These are phyloP conservation scores for Cephalopterus ornatus DNA, from an alignment of 2,113 vertebrate genomes.

Conservation along the genomic window DNA sequence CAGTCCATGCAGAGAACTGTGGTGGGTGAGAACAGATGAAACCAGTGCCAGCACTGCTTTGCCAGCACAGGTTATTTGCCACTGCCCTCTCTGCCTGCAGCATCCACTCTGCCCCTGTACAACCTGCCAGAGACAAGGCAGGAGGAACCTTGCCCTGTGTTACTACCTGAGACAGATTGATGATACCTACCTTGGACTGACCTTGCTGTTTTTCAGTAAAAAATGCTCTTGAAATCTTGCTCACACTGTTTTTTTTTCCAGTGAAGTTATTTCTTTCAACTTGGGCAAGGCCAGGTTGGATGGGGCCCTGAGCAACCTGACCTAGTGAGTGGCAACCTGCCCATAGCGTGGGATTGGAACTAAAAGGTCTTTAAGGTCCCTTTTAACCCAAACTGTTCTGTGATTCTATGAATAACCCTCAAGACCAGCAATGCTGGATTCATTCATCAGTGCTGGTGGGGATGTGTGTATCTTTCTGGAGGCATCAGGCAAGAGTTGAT, in stretches of 20 bases:
- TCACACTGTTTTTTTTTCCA: accelerated
- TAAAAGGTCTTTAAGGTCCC: neutral
- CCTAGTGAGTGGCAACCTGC: neutral
- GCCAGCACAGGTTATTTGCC: neutral
- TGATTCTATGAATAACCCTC: neutral
- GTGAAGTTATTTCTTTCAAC: neutral
- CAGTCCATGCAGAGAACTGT: neutral
- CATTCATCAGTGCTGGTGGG: neutral
- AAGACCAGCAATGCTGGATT: neutral
- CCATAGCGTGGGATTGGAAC: neutral
- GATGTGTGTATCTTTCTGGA: accelerated
- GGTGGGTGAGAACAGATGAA: neutral
- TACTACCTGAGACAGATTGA: neutral
- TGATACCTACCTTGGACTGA: neutral
- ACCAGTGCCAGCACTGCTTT: neutral
- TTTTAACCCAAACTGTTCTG: neutral
- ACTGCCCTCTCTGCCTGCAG: neutral
- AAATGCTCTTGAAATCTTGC: neutral
- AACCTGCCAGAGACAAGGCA: neutral
- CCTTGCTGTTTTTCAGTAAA: neutral
- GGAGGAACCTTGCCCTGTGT: neutral
- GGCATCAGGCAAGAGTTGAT: neutral
- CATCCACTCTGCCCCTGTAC: neutral
- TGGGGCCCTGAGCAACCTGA: neutral
- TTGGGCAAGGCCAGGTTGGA: neutral